These are phyloP conservation scores for Oceanodroma tethys DNA, from an alignment of 2,113 vertebrate species.

Conservation along the genomic window DNA sequence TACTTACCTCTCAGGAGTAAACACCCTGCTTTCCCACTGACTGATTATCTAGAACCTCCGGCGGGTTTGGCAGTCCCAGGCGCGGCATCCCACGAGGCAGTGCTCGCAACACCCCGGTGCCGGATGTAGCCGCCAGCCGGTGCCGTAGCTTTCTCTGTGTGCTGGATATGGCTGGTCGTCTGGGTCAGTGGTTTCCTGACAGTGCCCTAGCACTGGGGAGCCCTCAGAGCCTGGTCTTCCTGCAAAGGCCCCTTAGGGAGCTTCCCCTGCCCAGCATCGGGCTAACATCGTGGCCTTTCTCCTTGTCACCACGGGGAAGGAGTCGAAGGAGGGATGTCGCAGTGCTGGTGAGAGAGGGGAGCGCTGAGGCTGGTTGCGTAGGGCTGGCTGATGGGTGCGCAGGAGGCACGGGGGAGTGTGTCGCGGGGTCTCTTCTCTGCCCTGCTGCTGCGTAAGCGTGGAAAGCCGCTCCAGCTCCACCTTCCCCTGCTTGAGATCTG, in stretches of 20 bases:
- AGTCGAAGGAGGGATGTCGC: no score
- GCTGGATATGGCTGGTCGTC: rapidly evolving
- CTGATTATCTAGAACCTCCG: rapidly evolving
- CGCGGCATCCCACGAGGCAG: rapidly evolving
- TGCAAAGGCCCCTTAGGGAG: rapidly evolving
- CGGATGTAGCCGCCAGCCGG: rapidly evolving
- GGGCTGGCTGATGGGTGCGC: neutral
- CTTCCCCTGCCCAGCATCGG: rapidly evolving
- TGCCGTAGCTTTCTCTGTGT: no score
- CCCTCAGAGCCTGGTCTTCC: neutral
- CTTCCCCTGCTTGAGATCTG: neutral
- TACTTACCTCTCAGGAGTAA: neutral
- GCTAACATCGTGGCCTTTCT: rapidly evolving
- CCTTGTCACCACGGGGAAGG: neutral
- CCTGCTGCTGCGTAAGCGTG: rapidly evolving
- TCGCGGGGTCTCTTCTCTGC: rapidly evolving
- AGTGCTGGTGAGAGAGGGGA: no score
- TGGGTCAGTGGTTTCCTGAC: rapidly evolving
- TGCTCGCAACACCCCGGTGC: rapidly evolving
- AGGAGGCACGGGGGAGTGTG: rapidly evolving
- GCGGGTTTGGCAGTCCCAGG: neutral
- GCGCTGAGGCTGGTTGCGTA: neutral
- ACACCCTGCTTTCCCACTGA: neutral
- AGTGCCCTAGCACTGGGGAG: rapidly evolving
- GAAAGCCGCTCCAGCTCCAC: neutral